Conservation (phyloP, 2,113 vertebrate species). For the Rhinogobius similis region DNA sequence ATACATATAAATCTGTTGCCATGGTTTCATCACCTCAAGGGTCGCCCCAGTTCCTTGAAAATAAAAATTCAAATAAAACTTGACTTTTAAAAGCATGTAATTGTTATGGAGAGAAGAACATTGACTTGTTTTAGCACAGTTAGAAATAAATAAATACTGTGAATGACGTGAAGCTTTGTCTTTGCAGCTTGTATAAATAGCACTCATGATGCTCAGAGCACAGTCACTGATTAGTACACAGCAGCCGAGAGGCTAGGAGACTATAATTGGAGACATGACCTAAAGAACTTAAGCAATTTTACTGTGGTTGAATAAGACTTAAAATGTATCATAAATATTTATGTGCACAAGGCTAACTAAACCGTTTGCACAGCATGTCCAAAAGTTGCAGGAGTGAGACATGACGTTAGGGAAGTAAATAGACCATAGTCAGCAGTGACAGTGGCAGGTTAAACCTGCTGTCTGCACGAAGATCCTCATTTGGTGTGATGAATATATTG, state of each 20-base stretch:
- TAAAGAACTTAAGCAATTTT: conserved; percentile 13
- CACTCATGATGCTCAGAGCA: conserved; percentile 17
- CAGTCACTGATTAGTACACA: conserved; percentile 33
- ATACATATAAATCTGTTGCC: conserved; percentile 41
- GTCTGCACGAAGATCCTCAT: conserved; percentile 17
- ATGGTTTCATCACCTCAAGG: conserved; percentile 57
- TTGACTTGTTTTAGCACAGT: conserved; percentile 26
- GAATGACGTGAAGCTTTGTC: conserved; percentile 10
- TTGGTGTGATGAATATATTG: conserved; percentile 33
- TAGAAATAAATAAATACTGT: conserved; percentile 6
- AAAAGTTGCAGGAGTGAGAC: conserved; percentile 12
- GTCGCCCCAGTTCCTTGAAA: conserved; percentile 21
- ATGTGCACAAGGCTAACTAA: neutral
- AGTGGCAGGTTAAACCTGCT: conserved; percentile 15
- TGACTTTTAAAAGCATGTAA: conserved; percentile 21
- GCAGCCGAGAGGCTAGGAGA: conserved; percentile 18
- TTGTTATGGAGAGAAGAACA: conserved; percentile 35
- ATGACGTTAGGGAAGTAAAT: conserved; percentile 27
- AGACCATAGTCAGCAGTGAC: conserved; percentile 24
- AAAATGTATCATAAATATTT: neutral
- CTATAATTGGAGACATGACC: conserved; percentile 25
- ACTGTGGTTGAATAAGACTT: neutral
- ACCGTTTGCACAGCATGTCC: neutral
- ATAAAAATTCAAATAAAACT: conserved; percentile 39
- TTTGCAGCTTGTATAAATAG: conserved; percentile 32